A percentile compares a stretch with the other conserved stretches of the same genome.
Evolutionary conservation across 2,113 vertebrate genomes (phyloP).

Genomic region (Diadophis punctatus): DNA sequence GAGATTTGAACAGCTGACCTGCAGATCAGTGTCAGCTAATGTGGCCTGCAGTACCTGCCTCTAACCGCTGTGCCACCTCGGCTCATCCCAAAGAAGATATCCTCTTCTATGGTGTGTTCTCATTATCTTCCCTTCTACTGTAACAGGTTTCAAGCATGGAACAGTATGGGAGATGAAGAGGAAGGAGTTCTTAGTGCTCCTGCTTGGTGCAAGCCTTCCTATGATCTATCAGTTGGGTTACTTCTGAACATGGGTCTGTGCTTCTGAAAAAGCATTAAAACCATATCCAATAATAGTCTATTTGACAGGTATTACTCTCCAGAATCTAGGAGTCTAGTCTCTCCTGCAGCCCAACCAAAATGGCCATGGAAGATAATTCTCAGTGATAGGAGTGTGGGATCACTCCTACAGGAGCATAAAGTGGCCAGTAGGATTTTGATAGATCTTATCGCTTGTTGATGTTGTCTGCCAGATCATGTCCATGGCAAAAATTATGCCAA

Average conservation of each 20-base stretch:
- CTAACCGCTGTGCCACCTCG: too few relatives aligned
- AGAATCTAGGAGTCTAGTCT: background rate
- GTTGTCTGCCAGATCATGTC: background rate
- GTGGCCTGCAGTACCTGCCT: too few relatives aligned
- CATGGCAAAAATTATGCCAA: background rate
- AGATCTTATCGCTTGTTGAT: background rate
- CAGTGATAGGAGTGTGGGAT: background rate
- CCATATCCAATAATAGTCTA: background rate
- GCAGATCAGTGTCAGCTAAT: too few relatives aligned
- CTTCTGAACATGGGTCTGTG: background rate
- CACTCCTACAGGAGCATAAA: background rate
- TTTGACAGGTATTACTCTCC: background rate
- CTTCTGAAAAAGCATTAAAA: background rate
- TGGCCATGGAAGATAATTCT: background rate
- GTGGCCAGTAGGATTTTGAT: background rate
- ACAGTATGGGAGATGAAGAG: background rate
- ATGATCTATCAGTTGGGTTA: background rate
- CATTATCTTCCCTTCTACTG: too few relatives aligned
- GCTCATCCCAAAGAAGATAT: too few relatives aligned
- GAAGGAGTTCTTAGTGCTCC: background rate
- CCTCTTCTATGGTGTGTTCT: too few relatives aligned
- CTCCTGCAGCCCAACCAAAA: background rate
- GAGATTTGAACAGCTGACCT: too few relatives aligned
- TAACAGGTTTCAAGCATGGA: background rate
- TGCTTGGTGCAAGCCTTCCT: background rate